Evolutionary conservation across 37 sponge, comb jelly and placozoan species (phyloP).

Genomic region (Halichondria panicea): DNA sequence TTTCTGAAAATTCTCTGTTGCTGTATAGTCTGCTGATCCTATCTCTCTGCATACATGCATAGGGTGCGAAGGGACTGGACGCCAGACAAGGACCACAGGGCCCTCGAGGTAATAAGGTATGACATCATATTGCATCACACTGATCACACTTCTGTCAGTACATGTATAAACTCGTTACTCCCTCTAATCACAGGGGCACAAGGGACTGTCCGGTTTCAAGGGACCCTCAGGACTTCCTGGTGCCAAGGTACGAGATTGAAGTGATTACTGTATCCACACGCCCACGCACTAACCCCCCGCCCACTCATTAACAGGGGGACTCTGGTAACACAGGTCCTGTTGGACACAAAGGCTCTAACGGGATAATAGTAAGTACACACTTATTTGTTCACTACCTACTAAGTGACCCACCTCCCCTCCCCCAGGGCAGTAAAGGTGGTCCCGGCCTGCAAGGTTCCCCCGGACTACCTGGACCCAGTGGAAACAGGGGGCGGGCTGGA

Average conservation of each 20-base stretch:
- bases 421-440: conserved; percentile 19
- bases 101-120: conserved; percentile 42
- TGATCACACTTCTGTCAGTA: neutral
- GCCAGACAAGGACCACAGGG: conserved; percentile 22
- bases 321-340: neutral
- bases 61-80: conserved; percentile 33
- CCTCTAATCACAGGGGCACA: neutral
- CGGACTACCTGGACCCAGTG: conserved; percentile 25
- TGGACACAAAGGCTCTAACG: conserved; percentile 7
- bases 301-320: neutral
- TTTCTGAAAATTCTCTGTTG: neutral
- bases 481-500: conserved; percentile 7
- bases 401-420: neutral
- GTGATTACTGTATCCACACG: neutral
- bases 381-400: neutral
- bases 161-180: neutral
- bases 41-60: neutral
- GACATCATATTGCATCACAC: neutral
- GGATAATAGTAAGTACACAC: conserved; percentile 4
- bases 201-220: conserved; percentile 28
- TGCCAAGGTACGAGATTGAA: conserved; percentile 2
- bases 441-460: conserved; percentile 36
- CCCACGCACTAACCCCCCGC: neutral
- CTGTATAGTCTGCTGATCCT: neutral
- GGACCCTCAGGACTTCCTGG: conserved; percentile 29